Evolutionary conservation across 2,888 invertebrate genomes (phyloP), one percentile per base, ranked within the genome.

Genomic region (Ophion costatus): DNA sequence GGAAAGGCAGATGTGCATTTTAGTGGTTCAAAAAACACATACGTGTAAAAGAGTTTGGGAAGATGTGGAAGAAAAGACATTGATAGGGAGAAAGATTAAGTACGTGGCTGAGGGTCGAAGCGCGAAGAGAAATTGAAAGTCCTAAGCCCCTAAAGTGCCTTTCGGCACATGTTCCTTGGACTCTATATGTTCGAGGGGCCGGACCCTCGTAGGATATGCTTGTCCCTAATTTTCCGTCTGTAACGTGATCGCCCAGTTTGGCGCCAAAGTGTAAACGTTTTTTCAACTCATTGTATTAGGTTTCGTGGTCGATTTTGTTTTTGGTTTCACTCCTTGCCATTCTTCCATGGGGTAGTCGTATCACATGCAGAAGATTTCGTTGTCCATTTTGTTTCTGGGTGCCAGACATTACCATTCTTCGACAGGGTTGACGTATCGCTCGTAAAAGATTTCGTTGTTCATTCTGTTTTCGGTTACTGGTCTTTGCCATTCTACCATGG

Each of bases 1-100:
- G 51, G 51, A 51, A 51, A 17, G 51, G 11, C 51, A 17, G 4
- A 0, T n/a, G 56, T n/a, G 56, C 2, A 56, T 56, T 56, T 29
- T 56, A 29, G 51, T 67, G 10, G 51, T 22, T 10, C 11, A 24
- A 24, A 29, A 11, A 24, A 10, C 17, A n/a, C 2, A 29, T 9
- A 56, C 29, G 51, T 22, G n/a, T 10, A 9, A 29, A n/a, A 29
- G 14, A 6, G 17, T 17, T 38, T 4, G 10, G 2, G 20, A n/a
- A 11, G 0, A 10, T 38, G n/a, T 45, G 57, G 45, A 45, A 51
- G 29, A 59, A 70, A 33, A 42, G 59, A 20, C 14, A 67, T 14
- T 69, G 70, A 71, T 57, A 51, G 63, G 45, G 33, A 38, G 81
- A 70, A 75, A 10, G 61, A 59, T 59, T 9, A 59, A 59, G 59